Conservation (phyloP, 2,888 invertebrate species). For the Catocala sponsa region DNA sequence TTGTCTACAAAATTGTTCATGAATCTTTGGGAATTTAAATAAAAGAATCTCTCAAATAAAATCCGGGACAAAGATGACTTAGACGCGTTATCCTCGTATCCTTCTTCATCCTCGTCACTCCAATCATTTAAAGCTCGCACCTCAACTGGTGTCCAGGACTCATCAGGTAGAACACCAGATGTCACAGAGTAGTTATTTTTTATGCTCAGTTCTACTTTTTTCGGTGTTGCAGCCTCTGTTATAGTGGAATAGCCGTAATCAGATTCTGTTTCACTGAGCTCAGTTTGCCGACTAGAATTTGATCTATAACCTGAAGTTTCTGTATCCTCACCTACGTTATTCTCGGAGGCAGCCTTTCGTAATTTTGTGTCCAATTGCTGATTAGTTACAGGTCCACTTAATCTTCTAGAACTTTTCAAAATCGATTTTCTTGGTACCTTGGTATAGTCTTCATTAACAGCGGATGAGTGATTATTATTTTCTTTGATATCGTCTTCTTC, state of each 20-base stretch:
- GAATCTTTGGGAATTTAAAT: conserved; percentile 90
- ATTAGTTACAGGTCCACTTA: conserved; percentile 62
- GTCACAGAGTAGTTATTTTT: conserved; percentile 71
- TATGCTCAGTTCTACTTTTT: conserved; percentile 81
- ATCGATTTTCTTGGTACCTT: conserved; percentile 74
- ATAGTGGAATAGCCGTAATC: conserved; percentile 90
- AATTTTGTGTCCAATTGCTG: conserved; percentile 34
- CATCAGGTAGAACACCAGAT: conserved; percentile 84
- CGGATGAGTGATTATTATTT: conserved; percentile 36
- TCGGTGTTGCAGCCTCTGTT: conserved; percentile 88
- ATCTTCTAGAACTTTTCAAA: conserved; percentile 67
- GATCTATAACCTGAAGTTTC: conserved; percentile 88
- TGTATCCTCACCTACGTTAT: conserved; percentile 72
- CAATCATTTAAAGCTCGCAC: conserved; percentile 73
- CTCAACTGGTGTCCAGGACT: conserved; percentile 82
- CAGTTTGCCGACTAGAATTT: conserved; percentile 76
- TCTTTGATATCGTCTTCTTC: conserved; percentile 60
- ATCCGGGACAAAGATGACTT: conserved; percentile 68
- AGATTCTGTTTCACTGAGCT: conserved; percentile 86
- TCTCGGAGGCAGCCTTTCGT: conserved; percentile 52
- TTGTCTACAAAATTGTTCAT: conserved; percentile 91
- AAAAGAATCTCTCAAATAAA: conserved; percentile 81
- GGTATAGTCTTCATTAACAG: conserved; percentile 53
- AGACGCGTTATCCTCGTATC: conserved; percentile 63
- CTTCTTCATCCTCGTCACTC: conserved; percentile 78